phyloP scores from a whole-genome alignment of 2,113 vertebrate genomes.

The Thalassoma bifasciatum region DNA sequence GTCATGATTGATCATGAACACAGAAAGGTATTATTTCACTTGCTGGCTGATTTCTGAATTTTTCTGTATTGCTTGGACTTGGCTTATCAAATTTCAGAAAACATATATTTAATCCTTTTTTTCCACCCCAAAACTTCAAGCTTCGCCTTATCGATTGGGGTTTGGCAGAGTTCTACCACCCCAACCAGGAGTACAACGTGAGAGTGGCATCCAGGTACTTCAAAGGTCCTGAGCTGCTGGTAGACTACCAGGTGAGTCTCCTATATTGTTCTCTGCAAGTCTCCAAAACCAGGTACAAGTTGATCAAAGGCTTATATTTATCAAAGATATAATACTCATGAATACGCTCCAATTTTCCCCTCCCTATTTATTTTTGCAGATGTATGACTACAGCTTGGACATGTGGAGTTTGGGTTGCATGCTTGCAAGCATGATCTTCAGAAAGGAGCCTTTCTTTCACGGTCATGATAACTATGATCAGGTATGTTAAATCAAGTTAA shows the following conservation, averaged over 20 bases:
- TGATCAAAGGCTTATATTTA: background rate
- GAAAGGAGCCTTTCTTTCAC: conserved; percentile 91
- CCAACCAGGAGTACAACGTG: conserved; percentile 90
- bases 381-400: conserved; percentile 92
- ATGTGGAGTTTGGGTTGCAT: conserved; percentile 92
- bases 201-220: conserved; percentile 90
- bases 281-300: background rate
- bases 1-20: conserved; percentile 92
- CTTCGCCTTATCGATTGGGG: conserved; percentile 92
- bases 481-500: conserved; percentile 59
- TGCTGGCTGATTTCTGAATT: background rate
- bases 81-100: background rate
- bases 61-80: background rate
- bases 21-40: conserved; percentile 84
- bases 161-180: conserved; percentile 90
- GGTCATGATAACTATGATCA: conserved; percentile 91
- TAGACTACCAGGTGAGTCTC: conserved; percentile 88
- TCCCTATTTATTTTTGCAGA: conserved; percentile 72
- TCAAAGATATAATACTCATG: background rate
- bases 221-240: conserved; percentile 89
- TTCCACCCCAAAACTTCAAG: conserved; percentile 66
- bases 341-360: background rate
- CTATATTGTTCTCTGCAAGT: background rate
- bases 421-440: conserved; percentile 91
- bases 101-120: background rate